Evolutionary conservation across 2,888 invertebrate genomes (phyloP), one percentile per base, ranked within the genome.

Genomic region (Emmelina monodactyla): DNA sequence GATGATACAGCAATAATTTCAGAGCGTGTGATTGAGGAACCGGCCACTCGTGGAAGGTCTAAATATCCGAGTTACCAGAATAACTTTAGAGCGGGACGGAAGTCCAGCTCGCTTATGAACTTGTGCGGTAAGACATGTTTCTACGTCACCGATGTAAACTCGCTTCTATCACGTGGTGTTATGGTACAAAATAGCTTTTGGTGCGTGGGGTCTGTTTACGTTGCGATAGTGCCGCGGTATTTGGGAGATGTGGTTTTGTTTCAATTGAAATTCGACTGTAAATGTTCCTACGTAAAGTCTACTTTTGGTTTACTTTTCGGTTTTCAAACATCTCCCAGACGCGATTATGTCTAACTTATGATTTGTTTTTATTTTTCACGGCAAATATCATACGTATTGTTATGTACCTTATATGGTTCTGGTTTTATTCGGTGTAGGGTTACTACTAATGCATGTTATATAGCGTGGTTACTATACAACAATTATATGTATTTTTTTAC

Each of bases 101-200:
- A 92, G 85, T 92, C 92, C 83, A 92, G 91, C 88, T 93, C 92
- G 79, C 88, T 93, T 85, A 92, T 93, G 92, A 93, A 93, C 87
- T 86, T 93, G 86, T 92, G 92, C 87, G 92, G 93, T 93, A 92
- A 93, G 92, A 86, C 66, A 58, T 53, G 57, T 67, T 66, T 64
- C 55, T 52, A 58, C 58, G 51, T 55, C 63, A 63, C 25, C n/a
- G 61, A 55, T 58, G 62, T 59, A 67, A 58, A 55, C 54, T 69
- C 70, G 25, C 25, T 25, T 25, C n/a, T 4, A 25, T 71, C 72
- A 70, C 68, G 55, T 61, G 63, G 63, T n/a, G n/a, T 60, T 46
- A 52, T 46, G 56, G 46, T 45, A 36, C 48, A 52, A 57, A 63
- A 58, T 53, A 55, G 70, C 70, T 70, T 67, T 49, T 65, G 76